Percentiles rank a stretch among this genome's conserved stretches.
Evolutionary conservation across 2,888 invertebrate species (phyloP).

Genomic region (Ichneumoninae sp.): DNA sequence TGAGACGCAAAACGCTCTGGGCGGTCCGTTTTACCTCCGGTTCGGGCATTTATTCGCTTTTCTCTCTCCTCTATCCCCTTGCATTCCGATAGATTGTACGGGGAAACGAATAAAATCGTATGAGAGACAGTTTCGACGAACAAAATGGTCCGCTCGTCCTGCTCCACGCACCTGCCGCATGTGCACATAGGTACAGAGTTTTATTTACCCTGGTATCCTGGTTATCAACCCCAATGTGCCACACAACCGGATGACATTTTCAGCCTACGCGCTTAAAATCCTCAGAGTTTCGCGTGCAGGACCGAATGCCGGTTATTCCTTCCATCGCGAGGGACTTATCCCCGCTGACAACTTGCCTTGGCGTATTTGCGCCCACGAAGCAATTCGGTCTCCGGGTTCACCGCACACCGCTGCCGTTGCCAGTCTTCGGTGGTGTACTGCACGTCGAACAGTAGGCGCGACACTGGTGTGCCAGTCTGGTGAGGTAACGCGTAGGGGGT

Average conservation of each 20-base stretch:
- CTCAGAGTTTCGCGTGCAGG: constrained; percentile 14
- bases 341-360: background rate
- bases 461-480: constrained; percentile 10
- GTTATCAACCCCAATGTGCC: background rate
- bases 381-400: constrained; percentile 56
- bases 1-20: constrained; percentile 1
- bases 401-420: constrained; percentile 48
- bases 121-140: background rate
- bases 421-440: constrained; percentile 38
- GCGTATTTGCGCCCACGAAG: constrained; percentile 55
- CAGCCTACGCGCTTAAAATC: constrained; percentile 22
- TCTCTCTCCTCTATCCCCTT: background rate
- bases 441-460: constrained; percentile 30
- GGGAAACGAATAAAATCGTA: constrained; percentile 20
- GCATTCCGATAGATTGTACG: constrained; percentile 13
- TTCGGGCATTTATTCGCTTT: constrained; percentile 10
- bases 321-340: constrained; percentile 54
- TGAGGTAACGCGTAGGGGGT: constrained; percentile 45
- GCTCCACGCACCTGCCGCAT: background rate
- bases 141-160: background rate
- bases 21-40: constrained; percentile 9
- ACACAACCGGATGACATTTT: background rate
- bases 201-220: background rate
- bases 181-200: background rate
- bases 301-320: background rate